Conservation (phyloP, 2,113 vertebrate genomes). For the Sebastes fasciatus region DNA sequence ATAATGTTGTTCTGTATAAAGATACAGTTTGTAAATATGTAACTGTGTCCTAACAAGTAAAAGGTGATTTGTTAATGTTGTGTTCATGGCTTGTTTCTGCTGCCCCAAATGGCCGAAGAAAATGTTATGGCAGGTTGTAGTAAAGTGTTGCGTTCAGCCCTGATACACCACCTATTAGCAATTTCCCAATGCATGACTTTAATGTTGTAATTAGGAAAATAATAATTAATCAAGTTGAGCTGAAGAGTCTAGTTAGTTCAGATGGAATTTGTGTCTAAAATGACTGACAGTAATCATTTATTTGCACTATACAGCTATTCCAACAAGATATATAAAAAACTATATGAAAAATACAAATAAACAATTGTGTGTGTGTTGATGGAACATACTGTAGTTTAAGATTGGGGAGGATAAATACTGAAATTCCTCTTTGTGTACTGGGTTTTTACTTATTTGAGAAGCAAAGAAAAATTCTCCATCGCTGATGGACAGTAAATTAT, state of each 20-base stretch:
- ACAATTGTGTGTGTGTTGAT: background rate
- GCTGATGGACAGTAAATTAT: background rate
- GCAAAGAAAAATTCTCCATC: background rate
- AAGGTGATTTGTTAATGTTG: background rate
- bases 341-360: background rate
- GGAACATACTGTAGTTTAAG: background rate
- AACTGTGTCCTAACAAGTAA: too few relatives aligned
- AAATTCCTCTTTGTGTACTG: background rate
- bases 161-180: background rate
- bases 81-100: background rate
- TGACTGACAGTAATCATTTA: background rate
- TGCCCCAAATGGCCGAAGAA: background rate
- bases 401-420: background rate
- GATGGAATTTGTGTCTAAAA: background rate
- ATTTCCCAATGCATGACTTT: background rate
- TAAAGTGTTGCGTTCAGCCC: background rate
- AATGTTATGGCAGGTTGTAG: background rate
- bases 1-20: background rate
- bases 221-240: background rate
- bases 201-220: background rate
- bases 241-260: background rate
- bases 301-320: background rate
- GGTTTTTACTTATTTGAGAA: constrained; percentile 1
- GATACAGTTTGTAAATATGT: too few relatives aligned
- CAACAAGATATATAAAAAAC: background rate